A percentile compares a stretch with the other conserved stretches of the same genome.
These are phyloP conservation scores for Antheraea mylitta DNA, from an alignment of 1,140 invertebrate genomes.

Conservation along the genomic window DNA sequence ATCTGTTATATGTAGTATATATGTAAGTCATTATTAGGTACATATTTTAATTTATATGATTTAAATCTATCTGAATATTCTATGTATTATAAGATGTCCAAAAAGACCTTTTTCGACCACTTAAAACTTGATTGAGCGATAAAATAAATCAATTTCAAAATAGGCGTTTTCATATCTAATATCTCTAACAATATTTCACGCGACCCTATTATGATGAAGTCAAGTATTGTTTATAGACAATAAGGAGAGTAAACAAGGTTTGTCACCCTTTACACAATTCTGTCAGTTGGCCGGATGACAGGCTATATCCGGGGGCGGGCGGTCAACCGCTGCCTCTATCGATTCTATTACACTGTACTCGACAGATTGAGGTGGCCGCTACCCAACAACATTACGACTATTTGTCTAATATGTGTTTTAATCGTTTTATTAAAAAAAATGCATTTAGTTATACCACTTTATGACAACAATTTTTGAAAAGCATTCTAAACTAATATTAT, in stretches of 20 bases:
- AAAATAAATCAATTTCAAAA: background rate
- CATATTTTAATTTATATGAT: too few relatives aligned
- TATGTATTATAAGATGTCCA: background rate
- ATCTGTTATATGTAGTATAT: too few relatives aligned
- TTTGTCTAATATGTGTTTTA: conserved; percentile 26
- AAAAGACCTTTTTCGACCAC: background rate
- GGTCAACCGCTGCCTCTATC: conserved; percentile 55
- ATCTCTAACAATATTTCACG: conserved; percentile 14
- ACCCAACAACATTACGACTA: conserved; percentile 21
- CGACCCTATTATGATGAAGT: conserved; percentile 12
- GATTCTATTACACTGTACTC: conserved; percentile 62
- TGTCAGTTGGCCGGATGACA: conserved; percentile 56
- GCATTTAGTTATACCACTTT: too few relatives aligned
- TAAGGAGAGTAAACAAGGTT: conserved; percentile 40
- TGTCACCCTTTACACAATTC: conserved; percentile 39
- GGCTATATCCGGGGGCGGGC: conserved; percentile 55
- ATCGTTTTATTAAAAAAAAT: too few relatives aligned
- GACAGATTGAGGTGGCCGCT: conserved; percentile 49
- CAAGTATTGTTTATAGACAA: conserved; percentile 39
- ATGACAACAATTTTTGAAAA: too few relatives aligned
- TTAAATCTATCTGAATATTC: too few relatives aligned
- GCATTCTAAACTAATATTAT: too few relatives aligned
- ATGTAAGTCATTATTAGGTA: too few relatives aligned
- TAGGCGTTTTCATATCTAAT: background rate
- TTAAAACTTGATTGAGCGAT: too few relatives aligned